Base-by-base conservation (phyloP, 2,888 invertebrate genomes). In the Azorinus chamasolen region DNA sequence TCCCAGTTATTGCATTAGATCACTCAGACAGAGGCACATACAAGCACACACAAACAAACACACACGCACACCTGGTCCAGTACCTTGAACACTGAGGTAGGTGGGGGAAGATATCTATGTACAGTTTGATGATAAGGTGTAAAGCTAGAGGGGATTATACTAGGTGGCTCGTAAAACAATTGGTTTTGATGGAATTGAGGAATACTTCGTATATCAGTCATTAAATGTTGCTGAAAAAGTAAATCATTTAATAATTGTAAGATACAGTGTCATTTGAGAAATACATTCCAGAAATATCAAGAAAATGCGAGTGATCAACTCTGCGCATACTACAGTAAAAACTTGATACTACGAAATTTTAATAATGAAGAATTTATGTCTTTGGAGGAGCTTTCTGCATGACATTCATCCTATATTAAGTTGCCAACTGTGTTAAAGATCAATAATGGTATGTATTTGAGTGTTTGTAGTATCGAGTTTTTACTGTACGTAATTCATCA, bases 11-110 rank as follows among this genome's bases (percentile, higher is more conserved):
- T 32, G 10, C 4, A 32, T 32, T 32, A 32, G 32, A 32, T 32
- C 32, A 32, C 32, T 6, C 32, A 32, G 32, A 51, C 51, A 22
- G 51, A 24, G 22, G 20, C 20, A 45, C 45, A 39, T 22, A 57
- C 22, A 22, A 41, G 41, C 14, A 8, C 43, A 51, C 20, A 45
- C 45, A 39, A 43, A 57, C 22, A 22, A 41, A 41, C 14, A 8
- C 43, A 57, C 32, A 32, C 32, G 10, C 24, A 43, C 57, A 41
- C 16, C 4, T 25, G 24, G 59, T 14, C 10, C 32, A 32, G 66
- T 80, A 80, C 80, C 80, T 80, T 80, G 74, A 80, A 80, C 66
- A 80, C 80, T 48, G 77, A 70, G 59, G 70, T 68, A 54, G 80
- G 59, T 53, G 72, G 70, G 73, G 70, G 78, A 12, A 59, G 59